Conservation (phyloP, 2,797 vertebrate genomes). For the Gallinago solitaria region DNA sequence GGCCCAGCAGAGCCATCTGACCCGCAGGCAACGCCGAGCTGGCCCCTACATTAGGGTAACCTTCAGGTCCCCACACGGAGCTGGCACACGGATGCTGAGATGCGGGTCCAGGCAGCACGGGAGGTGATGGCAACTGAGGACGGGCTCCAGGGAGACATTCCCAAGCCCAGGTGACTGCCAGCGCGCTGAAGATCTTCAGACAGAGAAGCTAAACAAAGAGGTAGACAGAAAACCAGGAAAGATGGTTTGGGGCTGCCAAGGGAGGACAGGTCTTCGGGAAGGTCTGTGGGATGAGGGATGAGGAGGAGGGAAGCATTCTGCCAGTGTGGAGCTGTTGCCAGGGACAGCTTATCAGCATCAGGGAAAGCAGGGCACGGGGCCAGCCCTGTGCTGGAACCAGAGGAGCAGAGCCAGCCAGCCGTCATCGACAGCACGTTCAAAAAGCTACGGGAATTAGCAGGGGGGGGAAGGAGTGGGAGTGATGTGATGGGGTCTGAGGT, state of each 20-base stretch:
- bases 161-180: neutral
- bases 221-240: neutral
- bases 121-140: neutral
- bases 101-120: neutral
- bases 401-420: neutral
- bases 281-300: neutral
- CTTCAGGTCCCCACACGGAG: neutral
- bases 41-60: neutral
- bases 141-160: fast-evolving
- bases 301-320: neutral
- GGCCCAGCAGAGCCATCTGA: neutral
- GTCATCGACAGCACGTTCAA: fast-evolving
- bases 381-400: neutral
- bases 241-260: neutral
- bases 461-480: fast-evolving
- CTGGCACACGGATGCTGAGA: neutral
- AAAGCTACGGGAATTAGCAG: neutral
- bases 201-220: neutral
- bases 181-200: neutral
- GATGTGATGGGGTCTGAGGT: neutral
- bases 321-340: neutral
- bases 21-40: fast-evolving
- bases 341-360: neutral
- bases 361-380: neutral
- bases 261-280: neutral